A percentile compares a stretch with the other conserved stretches of the same genome.
These are phyloP conservation scores for Cygnus buccinator DNA, from an alignment of 2,113 vertebrate species.

Conservation along the genomic window DNA sequence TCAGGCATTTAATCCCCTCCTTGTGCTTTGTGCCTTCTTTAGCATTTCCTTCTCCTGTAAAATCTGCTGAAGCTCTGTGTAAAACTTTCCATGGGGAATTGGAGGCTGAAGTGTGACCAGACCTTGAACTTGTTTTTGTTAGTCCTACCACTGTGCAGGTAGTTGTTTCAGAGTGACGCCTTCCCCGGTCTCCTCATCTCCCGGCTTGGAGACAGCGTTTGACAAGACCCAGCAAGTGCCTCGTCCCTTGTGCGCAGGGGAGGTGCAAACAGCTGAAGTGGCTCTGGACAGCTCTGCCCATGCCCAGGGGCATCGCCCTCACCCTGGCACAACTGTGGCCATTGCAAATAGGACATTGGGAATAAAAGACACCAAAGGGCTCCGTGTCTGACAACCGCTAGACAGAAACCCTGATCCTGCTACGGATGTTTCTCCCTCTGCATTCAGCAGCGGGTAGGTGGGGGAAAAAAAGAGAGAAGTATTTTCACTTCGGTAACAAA, in stretches of 20 bases:
- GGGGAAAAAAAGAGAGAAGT: background rate
- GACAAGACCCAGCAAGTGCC: background rate
- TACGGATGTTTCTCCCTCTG: fast-evolving
- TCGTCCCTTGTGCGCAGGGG: fast-evolving
- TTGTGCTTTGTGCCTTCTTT: background rate
- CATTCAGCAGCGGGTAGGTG: background rate
- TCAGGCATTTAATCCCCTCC: background rate
- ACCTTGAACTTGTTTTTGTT: background rate
- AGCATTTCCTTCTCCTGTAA: background rate
- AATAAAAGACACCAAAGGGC: background rate
- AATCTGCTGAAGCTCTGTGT: conserved; percentile 26
- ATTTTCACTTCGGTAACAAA: background rate
- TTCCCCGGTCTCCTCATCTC: background rate
- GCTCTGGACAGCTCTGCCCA: fast-evolving
- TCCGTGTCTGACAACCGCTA: background rate
- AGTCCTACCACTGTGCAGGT: background rate
- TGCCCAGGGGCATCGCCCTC: fast-evolving
- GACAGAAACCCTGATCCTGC: background rate
- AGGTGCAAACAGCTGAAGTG: fast-evolving
- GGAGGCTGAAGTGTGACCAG: background rate
- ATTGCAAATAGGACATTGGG: background rate
- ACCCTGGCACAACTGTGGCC: fast-evolving
- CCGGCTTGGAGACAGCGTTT: background rate
- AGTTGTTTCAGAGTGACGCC: background rate
- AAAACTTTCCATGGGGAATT: background rate